Evolutionary conservation across 2,797 vertebrate genomes (phyloP), one percentile per base, ranked within the genome.

Genomic region (Margarornis squamiger): DNA sequence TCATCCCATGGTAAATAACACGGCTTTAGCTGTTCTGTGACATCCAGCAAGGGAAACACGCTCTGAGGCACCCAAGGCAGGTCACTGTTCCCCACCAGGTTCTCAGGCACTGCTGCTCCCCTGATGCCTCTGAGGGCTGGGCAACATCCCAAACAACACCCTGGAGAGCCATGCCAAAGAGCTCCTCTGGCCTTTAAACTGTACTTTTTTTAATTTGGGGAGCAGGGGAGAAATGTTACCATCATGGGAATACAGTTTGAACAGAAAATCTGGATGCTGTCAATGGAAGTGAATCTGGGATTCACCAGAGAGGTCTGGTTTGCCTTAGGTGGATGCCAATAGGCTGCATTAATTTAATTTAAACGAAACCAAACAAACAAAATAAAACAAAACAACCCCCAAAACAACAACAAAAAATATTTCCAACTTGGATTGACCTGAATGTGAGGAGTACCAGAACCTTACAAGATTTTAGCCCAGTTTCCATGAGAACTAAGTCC

Each of bases 301-400:
- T 55, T 58, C 43, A 66, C 34, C 23, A 0, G 0, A n/a, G 46
- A 48, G 9, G 5, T 36, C 57, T 38, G 3, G 5, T 85, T 76
- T 79, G 26, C 71, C 19, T n/a, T 17, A 32, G 4, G 2, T 1
- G 6, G 15, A 55, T 51, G 19, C 19, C 52, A 45, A 58, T 10
- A 43, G 20, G 17, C 6, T 30, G 22, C 14, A 48, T 19, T 29
- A 12, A 6, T 48, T 38, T 22, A 18, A 36, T 43, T 45, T 12
- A 45, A 65, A 65, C 21, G 13, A 32, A 27, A 10, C 10, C 20
- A 45, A 34, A 3, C 20, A 45, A 45, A 45, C 20, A 45, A 46
- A 45, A 45, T 11, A 21, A 41, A 43, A 43, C 41, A 43, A 45
- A 45, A 45, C 20, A 45, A 46, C 10, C 21, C 45, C 45, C 3